A percentile compares a stretch with the other conserved stretches of the same genome.
Conservation (phyloP, 2,888 invertebrate genomes). For the Ormyrus thymus region DNA sequence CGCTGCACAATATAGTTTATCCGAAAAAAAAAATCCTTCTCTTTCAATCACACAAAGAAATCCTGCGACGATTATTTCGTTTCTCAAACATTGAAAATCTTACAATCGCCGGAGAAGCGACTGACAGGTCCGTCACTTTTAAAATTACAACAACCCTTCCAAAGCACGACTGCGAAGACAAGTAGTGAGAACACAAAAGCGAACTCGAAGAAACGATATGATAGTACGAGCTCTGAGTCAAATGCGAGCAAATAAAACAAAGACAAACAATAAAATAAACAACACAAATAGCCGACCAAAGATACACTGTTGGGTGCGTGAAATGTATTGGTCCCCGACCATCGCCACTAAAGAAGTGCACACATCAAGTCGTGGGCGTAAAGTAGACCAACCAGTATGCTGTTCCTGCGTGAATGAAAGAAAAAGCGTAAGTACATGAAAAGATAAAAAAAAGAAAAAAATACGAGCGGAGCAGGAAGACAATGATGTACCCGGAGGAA, state of each 20-base stretch:
- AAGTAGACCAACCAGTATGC: constrained; percentile 13
- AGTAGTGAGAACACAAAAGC: constrained; percentile 34
- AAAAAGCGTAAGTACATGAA: constrained; percentile 52
- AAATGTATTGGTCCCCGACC: constrained; percentile 16
- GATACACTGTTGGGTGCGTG: constrained; percentile 26
- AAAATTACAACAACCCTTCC: neutral
- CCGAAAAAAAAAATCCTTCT: neutral
- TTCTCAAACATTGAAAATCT: too few relatives aligned
- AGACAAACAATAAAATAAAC: constrained; percentile 11
- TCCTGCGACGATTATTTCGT: too few relatives aligned
- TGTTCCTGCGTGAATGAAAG: constrained; percentile 13
- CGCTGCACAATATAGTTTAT: neutral
- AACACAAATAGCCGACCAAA: constrained; percentile 16
- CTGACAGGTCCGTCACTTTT: neutral
- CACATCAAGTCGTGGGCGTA: constrained; percentile 33
- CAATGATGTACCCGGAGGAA: too few relatives aligned
- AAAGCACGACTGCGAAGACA: neutral
- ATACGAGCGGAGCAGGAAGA: neutral
- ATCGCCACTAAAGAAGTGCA: constrained; percentile 36
- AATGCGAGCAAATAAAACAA: constrained; percentile 10
- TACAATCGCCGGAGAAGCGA: neutral
- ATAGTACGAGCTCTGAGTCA: constrained; percentile 9
- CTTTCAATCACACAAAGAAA: too few relatives aligned
- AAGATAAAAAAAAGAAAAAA: constrained; percentile 22
- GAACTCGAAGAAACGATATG: constrained; percentile 56